Evolutionary conservation across 1,140 invertebrate genomes (phyloP).

Genomic region (Drosophila nasuta): DNA sequence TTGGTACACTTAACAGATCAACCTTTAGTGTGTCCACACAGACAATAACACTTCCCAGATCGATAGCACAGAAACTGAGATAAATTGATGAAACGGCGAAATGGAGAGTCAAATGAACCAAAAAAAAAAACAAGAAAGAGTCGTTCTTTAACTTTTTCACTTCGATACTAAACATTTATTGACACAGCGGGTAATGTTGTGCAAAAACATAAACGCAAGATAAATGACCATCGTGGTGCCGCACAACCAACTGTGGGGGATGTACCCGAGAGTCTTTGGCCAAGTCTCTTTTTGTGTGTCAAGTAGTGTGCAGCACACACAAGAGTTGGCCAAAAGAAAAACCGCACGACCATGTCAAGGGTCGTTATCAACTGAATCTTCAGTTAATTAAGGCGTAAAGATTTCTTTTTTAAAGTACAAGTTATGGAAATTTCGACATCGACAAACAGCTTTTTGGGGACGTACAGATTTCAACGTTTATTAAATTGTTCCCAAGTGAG

Average conservation of each 20-base stretch:
- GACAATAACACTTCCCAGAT: conserved; percentile 57
- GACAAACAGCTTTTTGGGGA: background rate
- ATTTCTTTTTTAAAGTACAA: too few species aligned
- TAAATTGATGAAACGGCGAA: conserved; percentile 57
- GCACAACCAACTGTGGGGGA: conserved; percentile 2
- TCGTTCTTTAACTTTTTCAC: conserved; percentile 25
- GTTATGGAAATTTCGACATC: too few species aligned
- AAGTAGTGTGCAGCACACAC: conserved; percentile 1
- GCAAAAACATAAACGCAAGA: conserved; percentile 46
- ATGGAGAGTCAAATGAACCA: conserved; percentile 41
- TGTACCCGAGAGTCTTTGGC: conserved; percentile 3
- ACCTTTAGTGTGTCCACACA: conserved; percentile 28
- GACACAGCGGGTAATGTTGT: conserved; percentile 36
- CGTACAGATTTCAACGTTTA: conserved; percentile 1
- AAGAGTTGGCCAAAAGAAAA: conserved; percentile 38
- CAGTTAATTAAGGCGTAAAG: conserved; percentile 58
- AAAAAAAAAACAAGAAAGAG: conserved; percentile 14
- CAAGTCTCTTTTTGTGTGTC: conserved; percentile 34
- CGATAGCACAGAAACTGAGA: conserved; percentile 45
- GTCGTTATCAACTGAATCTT: conserved; percentile 38
- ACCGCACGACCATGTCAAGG: conserved; percentile 23
- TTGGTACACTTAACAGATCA: conserved; percentile 39
- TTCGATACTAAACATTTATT: conserved; percentile 32
- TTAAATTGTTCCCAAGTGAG: background rate
- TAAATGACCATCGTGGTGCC: conserved; percentile 48